Evolutionary conservation across 1,140 invertebrate genomes (phyloP), one percentile per base, ranked within the genome.

Genomic region (Cotesia typhae): DNA sequence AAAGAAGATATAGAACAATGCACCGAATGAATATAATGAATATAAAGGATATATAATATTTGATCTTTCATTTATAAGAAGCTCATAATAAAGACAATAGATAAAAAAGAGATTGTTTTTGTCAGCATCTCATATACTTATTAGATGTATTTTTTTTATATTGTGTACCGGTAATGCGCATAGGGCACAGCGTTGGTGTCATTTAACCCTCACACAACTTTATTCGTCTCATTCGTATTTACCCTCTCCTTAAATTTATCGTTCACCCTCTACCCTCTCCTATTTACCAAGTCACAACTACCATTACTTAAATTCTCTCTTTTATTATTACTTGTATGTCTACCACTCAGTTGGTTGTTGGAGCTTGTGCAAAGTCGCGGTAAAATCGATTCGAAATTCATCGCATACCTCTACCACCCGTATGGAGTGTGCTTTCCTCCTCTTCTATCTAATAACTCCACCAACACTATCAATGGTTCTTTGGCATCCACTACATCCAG

Each of bases 301-400:
- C 41, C 6, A 9, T 10, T 7, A 47, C 41, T 9, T 17, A 28
- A 4, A 20, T 57, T 57, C 53, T 14, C 53, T 52, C 53, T 14
- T n/a, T n/a, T 57, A n/a, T 57, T 20, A 20, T 57, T 20, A 6
- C 17, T 57, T 20, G 53, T 57, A 57, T 57, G n/a, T 57, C 10
- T 47, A 47, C 41, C 41, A 47, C 41, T 10, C 41, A 47, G 41
- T 47, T 47, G 41, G 41, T 7, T 47, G 41, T 6, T 10, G 41
- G 41, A 59, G 57, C 20, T 20, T 59, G 57, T 59, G 57, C 20
- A 59, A 59, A 59, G 57, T 20, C 14, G 17, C 57, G 57, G 14
- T 37, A 67, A 67, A 53, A 67, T 67, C 66, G 66, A 67, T 67
- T 67, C 51, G 51, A 55, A 67, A 67, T 67, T 51, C 51, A 41